Conservation (phyloP, 2,113 vertebrate genomes). For the Terrapene triunguis region DNA sequence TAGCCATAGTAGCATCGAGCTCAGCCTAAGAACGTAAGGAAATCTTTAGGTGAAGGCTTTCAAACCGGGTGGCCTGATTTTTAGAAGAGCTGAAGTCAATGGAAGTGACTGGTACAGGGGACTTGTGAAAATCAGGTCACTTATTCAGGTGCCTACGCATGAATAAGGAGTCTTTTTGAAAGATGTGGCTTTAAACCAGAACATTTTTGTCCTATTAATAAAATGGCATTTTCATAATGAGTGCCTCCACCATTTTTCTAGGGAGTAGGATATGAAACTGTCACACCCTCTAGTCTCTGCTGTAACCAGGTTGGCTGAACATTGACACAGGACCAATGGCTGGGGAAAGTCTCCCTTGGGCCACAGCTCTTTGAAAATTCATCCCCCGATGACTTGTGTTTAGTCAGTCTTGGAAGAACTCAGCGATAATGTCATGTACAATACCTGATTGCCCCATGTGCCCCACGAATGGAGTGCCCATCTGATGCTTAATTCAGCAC, state of each 20-base stretch:
- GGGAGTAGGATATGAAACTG: not conserved
- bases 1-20: conserved; percentile 83
- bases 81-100: not conserved
- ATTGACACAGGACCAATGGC: not conserved
- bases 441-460: fast-evolving
- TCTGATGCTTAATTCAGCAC: not conserved
- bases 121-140: not conserved
- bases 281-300: not conserved
- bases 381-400: not conserved
- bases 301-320: not conserved
- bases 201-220: not conserved
- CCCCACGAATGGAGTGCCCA: not conserved
- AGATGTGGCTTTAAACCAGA: not conserved
- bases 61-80: not conserved
- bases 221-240: not conserved
- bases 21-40: conserved; percentile 78
- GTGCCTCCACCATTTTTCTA: not conserved
- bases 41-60: not conserved
- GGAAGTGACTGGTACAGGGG: not conserved
- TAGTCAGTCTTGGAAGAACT: not conserved
- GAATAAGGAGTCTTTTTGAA: not conserved
- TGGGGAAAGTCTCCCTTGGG: not conserved
- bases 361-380: not conserved
- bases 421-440: not conserved
- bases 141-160: not conserved